A percentile compares a stretch with the other conserved stretches of the same genome.
phyloP scores from a whole-genome alignment of 37 sponge, comb jelly and placozoan genomes.

The Haliclona indistincta region DNA sequence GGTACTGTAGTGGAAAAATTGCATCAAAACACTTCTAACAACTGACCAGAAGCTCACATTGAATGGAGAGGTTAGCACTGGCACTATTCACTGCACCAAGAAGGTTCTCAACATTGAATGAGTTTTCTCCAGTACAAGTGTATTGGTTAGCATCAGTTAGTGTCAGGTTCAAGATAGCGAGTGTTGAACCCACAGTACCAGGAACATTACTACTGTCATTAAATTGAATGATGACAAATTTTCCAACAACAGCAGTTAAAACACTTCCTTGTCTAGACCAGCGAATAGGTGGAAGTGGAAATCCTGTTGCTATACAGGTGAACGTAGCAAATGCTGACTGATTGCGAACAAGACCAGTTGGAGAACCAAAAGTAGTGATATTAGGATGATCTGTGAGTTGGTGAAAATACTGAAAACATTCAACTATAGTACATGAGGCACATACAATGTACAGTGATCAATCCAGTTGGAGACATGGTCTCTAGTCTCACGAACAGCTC shows the following conservation, averaged over 20 bases:
- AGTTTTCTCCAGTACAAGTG: constrained; percentile 12
- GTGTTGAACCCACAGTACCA: not conserved
- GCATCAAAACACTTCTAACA: no score
- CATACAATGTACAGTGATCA: not conserved
- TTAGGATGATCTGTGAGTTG: not conserved
- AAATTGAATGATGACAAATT: no score
- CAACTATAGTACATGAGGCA: not conserved
- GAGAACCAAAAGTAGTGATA: no score
- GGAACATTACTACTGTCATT: no score
- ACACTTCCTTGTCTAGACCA: no score
- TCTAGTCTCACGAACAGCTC: not conserved
- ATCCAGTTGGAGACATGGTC: not conserved
- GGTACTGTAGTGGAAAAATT: not conserved
- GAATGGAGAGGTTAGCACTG: not conserved
- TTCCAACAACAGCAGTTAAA: no score
- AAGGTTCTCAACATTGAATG: not conserved
- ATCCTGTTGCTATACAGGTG: no score
- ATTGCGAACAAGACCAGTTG: no score
- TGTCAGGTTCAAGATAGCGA: constrained; percentile 7
- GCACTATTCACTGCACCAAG: not conserved
- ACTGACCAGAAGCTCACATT: no score
- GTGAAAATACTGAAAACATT: not conserved
- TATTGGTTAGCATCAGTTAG: constrained; percentile 17
- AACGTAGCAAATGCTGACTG: no score
- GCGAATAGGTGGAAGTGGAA: no score